phyloP scores from a whole-genome alignment of 2,888 invertebrate genomes.

The Heliothis peltigera region DNA sequence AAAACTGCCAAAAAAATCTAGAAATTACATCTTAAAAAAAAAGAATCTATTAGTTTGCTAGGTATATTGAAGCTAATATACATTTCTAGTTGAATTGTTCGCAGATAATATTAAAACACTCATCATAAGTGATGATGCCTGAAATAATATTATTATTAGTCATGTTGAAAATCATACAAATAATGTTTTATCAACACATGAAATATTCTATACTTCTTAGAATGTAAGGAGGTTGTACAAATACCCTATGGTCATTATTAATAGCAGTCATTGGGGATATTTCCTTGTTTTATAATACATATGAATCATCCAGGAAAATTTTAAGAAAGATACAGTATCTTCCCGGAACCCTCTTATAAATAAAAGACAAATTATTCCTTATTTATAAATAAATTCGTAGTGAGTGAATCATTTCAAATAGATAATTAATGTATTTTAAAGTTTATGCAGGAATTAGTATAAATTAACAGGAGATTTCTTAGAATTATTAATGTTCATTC shows the following conservation, averaged over 20 bases:
- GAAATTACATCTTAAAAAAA: too few species aligned
- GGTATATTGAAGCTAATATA: background rate
- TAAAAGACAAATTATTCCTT: slow-evolving; percentile 28
- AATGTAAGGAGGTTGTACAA: slow-evolving; percentile 12
- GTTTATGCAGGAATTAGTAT: slow-evolving; percentile 8
- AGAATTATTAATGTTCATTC: slow-evolving; percentile 24
- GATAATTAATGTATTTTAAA: slow-evolving; percentile 1
- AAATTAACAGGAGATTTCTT: slow-evolving; percentile 12
- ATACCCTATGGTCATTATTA: background rate
- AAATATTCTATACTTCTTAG: slow-evolving; percentile 9
- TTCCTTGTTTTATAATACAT: slow-evolving; percentile 1
- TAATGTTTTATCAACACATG: background rate
- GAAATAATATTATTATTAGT: background rate
- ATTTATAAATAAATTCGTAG: slow-evolving; percentile 21
- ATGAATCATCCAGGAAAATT: slow-evolving; percentile 24
- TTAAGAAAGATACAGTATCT: slow-evolving; percentile 26
- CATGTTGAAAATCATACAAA: too few species aligned
- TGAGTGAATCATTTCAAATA: slow-evolving; percentile 28
- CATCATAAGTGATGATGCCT: background rate
- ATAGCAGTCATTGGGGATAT: slow-evolving; percentile 20
- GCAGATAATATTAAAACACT: background rate
- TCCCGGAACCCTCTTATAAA: slow-evolving; percentile 28
- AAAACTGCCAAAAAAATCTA: too few species aligned
- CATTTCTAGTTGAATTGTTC: background rate
- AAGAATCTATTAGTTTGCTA: background rate